Base-by-base conservation (phyloP, 2,797 vertebrate genomes). In the Tragelaphus oryx region DNA sequence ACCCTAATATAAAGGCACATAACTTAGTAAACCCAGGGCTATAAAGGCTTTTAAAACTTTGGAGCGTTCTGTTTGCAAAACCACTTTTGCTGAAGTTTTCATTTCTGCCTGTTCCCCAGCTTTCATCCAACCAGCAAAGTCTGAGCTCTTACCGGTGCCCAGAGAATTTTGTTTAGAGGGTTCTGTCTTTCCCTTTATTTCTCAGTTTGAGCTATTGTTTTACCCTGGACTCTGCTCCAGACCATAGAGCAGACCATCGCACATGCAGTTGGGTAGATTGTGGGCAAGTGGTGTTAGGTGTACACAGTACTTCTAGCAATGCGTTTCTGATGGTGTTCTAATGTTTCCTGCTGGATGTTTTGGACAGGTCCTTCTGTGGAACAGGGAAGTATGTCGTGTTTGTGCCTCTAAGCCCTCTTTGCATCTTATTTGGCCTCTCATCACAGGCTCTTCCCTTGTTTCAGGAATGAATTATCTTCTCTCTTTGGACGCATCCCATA, bases 101-200 rank as follows among this genome's bases (percentile, higher is more conserved):
- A 97, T 96, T 97, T 81, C 97, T 97, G 62, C 86, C 82, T 98
- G 98, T 98, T 97, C 84, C 95, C 95, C 81, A 17, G 48, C 76
- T 96, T 84, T 97, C 50, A 10, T 68, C 50, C 78, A 94, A 48
- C 82, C 54, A 91, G 95, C 91, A 96, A 97, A 96, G 92, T 87
- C 95, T 84, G 85, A 95, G 80, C 96, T 95, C 87, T 96, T 97
- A 92, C 80, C 94, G 86, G 95, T 96, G 87, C 90, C 93, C 87
- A 93, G 94, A 94, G 93, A 95, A 75, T 96, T 95, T 46, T 85
- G 50, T 97, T 92, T 87, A 96, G 74, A 54, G 44, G 33, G 54
- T 55, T 71, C 78, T 26, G 78, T 24, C 50, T 88, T 80, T 41
- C 24, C 16, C 82, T 48, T 74, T 87, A 95, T 96, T 96, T 98